phyloP scores from a whole-genome alignment of 2,113 vertebrate genomes.

The Lophius piscatorius region DNA sequence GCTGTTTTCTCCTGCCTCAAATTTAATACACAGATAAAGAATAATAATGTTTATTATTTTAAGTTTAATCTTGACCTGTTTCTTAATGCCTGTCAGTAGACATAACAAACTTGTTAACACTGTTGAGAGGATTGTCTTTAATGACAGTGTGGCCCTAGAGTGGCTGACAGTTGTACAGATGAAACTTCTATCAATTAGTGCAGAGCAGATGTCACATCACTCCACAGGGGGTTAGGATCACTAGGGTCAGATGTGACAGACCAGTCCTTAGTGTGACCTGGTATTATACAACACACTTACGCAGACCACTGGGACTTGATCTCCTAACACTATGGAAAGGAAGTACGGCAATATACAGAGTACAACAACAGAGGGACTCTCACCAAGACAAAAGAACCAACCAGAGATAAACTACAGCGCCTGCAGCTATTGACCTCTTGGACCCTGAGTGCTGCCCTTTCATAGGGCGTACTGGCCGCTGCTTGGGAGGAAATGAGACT shows the following conservation, averaged over 20 bases:
- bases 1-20: too few species aligned
- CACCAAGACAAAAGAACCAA: constrained; percentile 42
- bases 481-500: constrained; percentile 29
- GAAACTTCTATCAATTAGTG: constrained; percentile 61
- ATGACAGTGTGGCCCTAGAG: constrained; percentile 45
- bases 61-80: neutral
- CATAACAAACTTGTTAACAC: constrained; percentile 47
- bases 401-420: constrained; percentile 11
- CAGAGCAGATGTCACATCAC: constrained; percentile 69
- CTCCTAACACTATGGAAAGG: constrained; percentile 22
- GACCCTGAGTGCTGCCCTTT: constrained; percentile 32
- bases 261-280: constrained; percentile 32
- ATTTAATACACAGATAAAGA: too few species aligned
- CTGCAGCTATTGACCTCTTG: constrained; percentile 50
- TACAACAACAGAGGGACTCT: constrained; percentile 44
- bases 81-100: constrained; percentile 25
- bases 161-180: constrained; percentile 48
- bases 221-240: constrained; percentile 55
- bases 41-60: too few species aligned
- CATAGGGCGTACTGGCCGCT: constrained; percentile 35
- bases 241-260: constrained; percentile 63
- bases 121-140: constrained; percentile 51
- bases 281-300: constrained; percentile 54
- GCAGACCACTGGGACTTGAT: constrained; percentile 20
- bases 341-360: constrained; percentile 33